Conservation (phyloP, 1,140 invertebrate genomes). For the Tetragonula clypearis region DNA sequence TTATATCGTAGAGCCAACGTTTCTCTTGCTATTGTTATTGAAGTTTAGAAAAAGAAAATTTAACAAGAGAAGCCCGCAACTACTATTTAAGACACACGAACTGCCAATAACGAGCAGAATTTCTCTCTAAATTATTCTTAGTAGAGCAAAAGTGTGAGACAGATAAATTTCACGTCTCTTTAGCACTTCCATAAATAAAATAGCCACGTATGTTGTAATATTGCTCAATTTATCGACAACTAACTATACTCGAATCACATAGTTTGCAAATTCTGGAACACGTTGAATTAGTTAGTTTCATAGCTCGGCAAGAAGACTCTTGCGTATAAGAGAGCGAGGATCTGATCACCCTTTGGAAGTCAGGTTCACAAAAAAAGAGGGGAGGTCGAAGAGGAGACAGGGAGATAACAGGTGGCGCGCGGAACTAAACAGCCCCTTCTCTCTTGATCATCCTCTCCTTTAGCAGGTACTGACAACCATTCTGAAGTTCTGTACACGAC, state of each 20-base stretch:
- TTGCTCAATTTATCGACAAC: not conserved
- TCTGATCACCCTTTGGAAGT: constrained; percentile 57
- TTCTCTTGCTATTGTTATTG: no score
- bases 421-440: constrained; percentile 76
- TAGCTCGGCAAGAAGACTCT: not conserved
- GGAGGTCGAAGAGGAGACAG: constrained; percentile 60
- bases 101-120: not conserved
- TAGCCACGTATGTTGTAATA: no score
- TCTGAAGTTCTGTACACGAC: constrained; percentile 44
- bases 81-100: no score
- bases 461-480: constrained; percentile 5
- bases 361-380: constrained; percentile 38
- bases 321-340: constrained; percentile 46
- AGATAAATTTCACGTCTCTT: no score
- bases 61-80: no score
- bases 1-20: not conserved
- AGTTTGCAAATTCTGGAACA: not conserved
- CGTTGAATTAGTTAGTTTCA: not conserved
- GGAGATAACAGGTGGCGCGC: constrained; percentile 79
- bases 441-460: constrained; percentile 45
- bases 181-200: no score
- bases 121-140: not conserved
- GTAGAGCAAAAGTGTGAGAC: no score
- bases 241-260: fast-evolving
- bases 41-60: no score